These are phyloP conservation scores for Sylvicapra grimmia DNA, from an alignment of 2,113 vertebrate genomes.

Conservation along the genomic window DNA sequence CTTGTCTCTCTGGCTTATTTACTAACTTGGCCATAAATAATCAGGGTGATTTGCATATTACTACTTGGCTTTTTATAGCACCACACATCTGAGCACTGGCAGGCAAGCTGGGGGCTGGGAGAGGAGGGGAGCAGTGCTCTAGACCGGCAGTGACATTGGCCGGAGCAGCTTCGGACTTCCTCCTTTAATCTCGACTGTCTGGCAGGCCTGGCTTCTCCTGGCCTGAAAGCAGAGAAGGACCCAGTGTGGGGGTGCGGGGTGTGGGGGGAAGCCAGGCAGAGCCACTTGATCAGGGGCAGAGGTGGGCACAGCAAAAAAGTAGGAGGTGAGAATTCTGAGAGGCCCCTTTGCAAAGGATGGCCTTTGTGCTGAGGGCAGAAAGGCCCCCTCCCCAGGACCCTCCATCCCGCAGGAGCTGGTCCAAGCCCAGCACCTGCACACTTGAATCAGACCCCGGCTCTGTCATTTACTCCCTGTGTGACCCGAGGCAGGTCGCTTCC, in stretches of 20 bases:
- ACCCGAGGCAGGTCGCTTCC: not conserved
- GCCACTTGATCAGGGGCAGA: not conserved
- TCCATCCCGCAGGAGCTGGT: not conserved
- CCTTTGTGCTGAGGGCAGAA: not conserved
- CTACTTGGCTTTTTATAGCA: conserved; percentile 66
- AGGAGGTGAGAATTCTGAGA: not conserved
- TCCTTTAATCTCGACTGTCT: not conserved
- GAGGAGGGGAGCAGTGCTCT: not conserved
- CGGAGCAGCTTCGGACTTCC: not conserved
- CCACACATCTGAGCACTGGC: conserved; percentile 10
- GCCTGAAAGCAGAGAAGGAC: not conserved
- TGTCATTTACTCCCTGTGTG: not conserved
- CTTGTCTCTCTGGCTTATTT: conserved; percentile 38
- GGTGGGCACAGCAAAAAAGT: not conserved
- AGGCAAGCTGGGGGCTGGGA: not conserved
- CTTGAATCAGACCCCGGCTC: not conserved
- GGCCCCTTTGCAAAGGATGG: not conserved
- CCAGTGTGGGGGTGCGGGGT: accelerated
- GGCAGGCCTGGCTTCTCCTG: not conserved
- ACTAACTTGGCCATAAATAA: conserved; percentile 68
- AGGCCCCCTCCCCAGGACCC: too few relatives aligned
- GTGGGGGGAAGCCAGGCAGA: not conserved
- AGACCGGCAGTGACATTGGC: not conserved
- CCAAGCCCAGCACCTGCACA: not conserved
- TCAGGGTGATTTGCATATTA: conserved; percentile 57